Evolutionary conservation across 2,797 vertebrate species (phyloP).

Genomic region (Alcedo atthis): DNA sequence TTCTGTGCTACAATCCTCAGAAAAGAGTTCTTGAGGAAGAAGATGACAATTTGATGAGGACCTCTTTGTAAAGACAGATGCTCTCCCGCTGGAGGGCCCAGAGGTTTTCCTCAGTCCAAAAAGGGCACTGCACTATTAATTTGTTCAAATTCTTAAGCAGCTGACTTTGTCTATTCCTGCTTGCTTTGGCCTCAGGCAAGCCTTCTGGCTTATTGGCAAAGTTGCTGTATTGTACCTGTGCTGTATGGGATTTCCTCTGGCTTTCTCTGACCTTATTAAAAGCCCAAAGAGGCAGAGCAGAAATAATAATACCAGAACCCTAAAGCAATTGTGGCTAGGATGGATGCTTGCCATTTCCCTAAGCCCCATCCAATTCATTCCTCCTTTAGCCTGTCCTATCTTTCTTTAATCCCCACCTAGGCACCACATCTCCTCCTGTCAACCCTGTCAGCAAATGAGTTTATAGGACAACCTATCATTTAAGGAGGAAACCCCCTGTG

Average conservation of each 20-base stretch:
- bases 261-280: slow-evolving; percentile 35
- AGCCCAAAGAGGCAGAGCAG: slow-evolving; percentile 18
- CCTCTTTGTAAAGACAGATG: background rate
- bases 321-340: slow-evolving; percentile 16
- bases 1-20: background rate
- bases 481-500: background rate
- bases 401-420: background rate
- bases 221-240: background rate
- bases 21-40: background rate
- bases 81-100: background rate
- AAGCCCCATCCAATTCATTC: background rate
- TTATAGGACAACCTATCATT: background rate
- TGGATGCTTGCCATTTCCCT: slow-evolving; percentile 8
- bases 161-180: background rate
- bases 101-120: background rate
- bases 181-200: slow-evolving; percentile 30
- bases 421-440: background rate
- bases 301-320: slow-evolving; percentile 28
- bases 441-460: background rate
- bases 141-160: slow-evolving; percentile 17
- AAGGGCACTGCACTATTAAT: background rate
- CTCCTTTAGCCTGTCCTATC: background rate
- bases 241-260: slow-evolving; percentile 41
- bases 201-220: slow-evolving; percentile 28
- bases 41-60: background rate